Evolutionary conservation across 2,113 vertebrate genomes (phyloP), one percentile per base, ranked within the genome.

Genomic region (Butastur rufipennis): DNA sequence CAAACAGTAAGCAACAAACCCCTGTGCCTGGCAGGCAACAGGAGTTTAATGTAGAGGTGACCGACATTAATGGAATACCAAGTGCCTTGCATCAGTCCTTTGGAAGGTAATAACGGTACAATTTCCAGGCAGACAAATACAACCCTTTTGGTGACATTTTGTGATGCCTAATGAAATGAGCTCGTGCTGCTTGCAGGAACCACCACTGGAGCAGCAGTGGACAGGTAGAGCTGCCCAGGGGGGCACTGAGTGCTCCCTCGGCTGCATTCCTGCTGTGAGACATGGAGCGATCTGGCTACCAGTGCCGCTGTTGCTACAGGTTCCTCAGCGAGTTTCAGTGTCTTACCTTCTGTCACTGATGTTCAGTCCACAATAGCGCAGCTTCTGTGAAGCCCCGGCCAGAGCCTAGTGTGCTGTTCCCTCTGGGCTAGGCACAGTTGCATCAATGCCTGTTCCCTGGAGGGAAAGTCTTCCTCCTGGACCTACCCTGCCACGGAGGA

Each of bases 241-340:
- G 6, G 14, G 7, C 48, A 42, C 42, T 10, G 31, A 48, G 38
- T 29, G 23, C 22, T 88, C 9, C 19, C 31, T 55, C 29, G 40
- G 4, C 19, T 53, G 34, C 21, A 17, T 29, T 77, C 26, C 32
- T 55, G 4, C 43, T 66, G 16, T 0, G 0, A 75, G 38, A 62
- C 34, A 18, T 5, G 11, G 22, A 63, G 26, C 12, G 13, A 59
- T 63, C 23, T 63, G 50, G 6, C n/a, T 34, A 36, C 7, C 10
- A 42, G 16, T 53, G 17, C 14, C 4, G 3, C 5, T 53, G 27
- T 7, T 63, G 20, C 38, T 68, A 29, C 3, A 7, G 22, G 43
- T 27, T 47, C 17, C 31, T 34, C 31, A 20, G 4, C 0, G 2
- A 61, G 10, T 48, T 75, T 80, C 62, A 52, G 11, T 56, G 50